Evolutionary conservation across 2,888 invertebrate species (phyloP).

Genomic region (Tethea ocularis): DNA sequence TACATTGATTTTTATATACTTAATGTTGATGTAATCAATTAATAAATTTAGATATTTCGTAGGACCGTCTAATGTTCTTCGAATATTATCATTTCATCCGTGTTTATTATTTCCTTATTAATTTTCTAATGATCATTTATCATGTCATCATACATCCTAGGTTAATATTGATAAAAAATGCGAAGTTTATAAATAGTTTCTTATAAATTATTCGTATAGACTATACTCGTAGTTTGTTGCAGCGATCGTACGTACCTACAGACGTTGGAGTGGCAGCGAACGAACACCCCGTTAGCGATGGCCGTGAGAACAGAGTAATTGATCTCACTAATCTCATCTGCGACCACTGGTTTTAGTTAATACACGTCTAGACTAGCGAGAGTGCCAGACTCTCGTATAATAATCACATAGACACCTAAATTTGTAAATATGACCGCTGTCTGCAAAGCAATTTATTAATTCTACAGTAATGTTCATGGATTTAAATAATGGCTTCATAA

Average conservation of each 20-base stretch:
- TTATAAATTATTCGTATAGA: constrained; percentile 15
- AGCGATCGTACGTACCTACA: constrained; percentile 27
- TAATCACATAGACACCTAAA: constrained; percentile 20
- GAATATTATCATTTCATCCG: background rate
- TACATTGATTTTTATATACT: background rate
- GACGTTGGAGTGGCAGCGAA: no score
- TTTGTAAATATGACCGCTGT: constrained; percentile 11
- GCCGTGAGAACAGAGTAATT: constrained; percentile 77
- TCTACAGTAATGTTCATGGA: background rate
- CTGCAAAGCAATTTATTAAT: background rate
- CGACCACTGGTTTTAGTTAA: constrained; percentile 48
- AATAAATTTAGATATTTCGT: background rate
- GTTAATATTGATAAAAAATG: background rate
- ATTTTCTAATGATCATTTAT: background rate
- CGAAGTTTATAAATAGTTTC: background rate
- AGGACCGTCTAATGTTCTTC: background rate
- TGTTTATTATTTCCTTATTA: background rate
- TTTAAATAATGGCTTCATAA: background rate
- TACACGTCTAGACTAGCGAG: constrained; percentile 57
- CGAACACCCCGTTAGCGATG: constrained; percentile 28
- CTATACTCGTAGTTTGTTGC: constrained; percentile 15
- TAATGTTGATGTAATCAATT: background rate
- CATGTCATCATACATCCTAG: background rate
- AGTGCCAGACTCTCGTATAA: constrained; percentile 22
- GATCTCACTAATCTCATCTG: constrained; percentile 74